Evolutionary conservation across 2,888 invertebrate genomes (phyloP).

Genomic region (Dorcus hopei): DNA sequence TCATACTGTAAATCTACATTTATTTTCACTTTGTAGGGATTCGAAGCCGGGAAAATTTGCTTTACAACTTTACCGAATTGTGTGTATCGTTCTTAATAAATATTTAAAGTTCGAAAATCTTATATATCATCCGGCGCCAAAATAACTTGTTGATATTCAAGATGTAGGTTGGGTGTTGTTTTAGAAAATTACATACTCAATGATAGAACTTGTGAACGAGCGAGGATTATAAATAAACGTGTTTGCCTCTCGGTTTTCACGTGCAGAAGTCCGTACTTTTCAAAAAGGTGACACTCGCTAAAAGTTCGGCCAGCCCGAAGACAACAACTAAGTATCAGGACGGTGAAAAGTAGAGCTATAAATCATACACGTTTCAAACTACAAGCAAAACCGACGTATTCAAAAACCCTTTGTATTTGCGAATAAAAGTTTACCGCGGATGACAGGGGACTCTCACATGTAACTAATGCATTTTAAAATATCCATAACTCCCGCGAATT

Average conservation of each 20-base stretch:
- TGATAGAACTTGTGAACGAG: background rate
- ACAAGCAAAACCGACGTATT: slow-evolving; percentile 33
- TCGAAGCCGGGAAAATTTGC: too few species aligned
- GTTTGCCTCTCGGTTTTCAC: background rate
- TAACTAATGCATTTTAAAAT: slow-evolving; percentile 42
- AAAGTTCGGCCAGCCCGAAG: background rate
- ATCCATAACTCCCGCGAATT: slow-evolving; percentile 33
- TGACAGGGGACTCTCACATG: slow-evolving; percentile 33
- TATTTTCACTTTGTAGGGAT: too few species aligned
- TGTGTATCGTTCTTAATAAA: background rate
- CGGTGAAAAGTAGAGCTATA: slow-evolving; percentile 28
- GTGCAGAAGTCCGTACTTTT: too few species aligned
- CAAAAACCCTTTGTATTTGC: slow-evolving; percentile 41
- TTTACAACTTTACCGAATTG: too few species aligned
- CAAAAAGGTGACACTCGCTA: background rate
- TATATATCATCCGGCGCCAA: slow-evolving; percentile 2
- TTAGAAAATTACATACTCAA: background rate
- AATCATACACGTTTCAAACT: slow-evolving; percentile 25
- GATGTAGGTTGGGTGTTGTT: slow-evolving; percentile 9
- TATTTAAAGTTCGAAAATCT: background rate
- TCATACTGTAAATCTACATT: too few species aligned
- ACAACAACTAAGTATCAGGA: background rate
- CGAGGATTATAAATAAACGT: background rate
- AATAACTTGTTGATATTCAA: slow-evolving; percentile 17
- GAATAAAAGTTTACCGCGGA: slow-evolving; percentile 37